Evolutionary conservation across 2,113 vertebrate species (phyloP), one percentile per base, ranked within the genome.

Genomic region (Cichladusa arquata): DNA sequence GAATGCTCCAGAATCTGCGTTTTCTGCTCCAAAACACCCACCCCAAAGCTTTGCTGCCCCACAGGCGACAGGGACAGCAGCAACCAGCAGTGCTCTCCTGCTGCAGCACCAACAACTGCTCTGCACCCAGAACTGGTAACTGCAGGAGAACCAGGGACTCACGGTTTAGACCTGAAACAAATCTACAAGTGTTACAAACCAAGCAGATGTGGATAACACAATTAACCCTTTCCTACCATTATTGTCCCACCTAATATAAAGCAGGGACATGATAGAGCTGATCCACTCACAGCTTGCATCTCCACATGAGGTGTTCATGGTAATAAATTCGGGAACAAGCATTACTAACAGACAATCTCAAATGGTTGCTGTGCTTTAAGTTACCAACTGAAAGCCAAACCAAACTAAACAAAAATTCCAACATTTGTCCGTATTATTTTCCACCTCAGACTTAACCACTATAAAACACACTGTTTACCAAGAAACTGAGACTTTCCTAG

Each of bases 281-380:
- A 73, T 17, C 36, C 25, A 11, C 10, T 34, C 54, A 19, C 51
- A 38, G 45, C 9, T 6, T 20, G 53, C 2, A 6, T 12, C 69
- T 56, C 73, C 58, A 17, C 1, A 8, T 3, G 6, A 53, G 12
- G 16, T 11, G 51, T 4, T 47, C n/a, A 40, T 0, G 11, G 69
- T 42, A 69, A 19, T 11, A 24, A 85, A 70, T 28, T 17, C 3
- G 4, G 29, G 17, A 51, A 91, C 53, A 10, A 54, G 31, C 28
- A 14, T 9, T 19, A 26, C 15, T 7, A 34, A 69, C 44, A 61
- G 61, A 11, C 17, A 12, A 7, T 14, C 58, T 34, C 5, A 54
- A 47, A 28, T 0, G 66, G 40, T 1, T 44, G 34, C 66, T 50
- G 6, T 6, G 29, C 58, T 12, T 67, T 16, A 36, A 42, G 22